phyloP scores from a whole-genome alignment of 2,113 vertebrate species.

The Centropristis striata region DNA sequence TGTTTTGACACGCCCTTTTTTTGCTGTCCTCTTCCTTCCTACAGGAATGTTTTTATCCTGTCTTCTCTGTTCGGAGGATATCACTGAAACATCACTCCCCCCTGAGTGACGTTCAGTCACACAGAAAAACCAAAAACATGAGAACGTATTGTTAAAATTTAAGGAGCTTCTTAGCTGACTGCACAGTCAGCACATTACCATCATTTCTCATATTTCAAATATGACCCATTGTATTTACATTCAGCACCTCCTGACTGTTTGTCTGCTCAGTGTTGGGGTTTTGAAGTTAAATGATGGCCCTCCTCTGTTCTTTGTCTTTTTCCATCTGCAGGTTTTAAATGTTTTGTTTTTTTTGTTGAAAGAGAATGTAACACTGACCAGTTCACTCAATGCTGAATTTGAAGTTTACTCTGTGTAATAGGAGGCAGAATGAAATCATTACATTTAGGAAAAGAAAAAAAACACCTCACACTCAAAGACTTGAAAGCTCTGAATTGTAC shows the following conservation, averaged over 20 bases:
- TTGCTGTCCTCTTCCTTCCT: not conserved
- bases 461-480: constrained; percentile 3
- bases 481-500: not conserved
- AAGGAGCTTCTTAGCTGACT: not conserved
- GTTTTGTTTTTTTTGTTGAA: not conserved
- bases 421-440: not conserved
- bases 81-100: not conserved
- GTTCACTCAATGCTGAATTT: not conserved
- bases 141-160: not conserved
- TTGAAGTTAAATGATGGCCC: not conserved
- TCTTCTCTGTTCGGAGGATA: not conserved
- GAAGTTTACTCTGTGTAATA: not conserved
- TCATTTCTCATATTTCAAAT: not conserved
- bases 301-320: constrained; percentile 1
- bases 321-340: not conserved
- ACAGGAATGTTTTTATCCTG: constrained; percentile 22
- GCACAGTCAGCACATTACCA: not conserved
- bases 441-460: not conserved
- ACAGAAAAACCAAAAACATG: not conserved
- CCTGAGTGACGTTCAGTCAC: not conserved
- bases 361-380: not conserved
- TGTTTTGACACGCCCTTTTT: not conserved
- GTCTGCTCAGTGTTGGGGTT: not conserved
- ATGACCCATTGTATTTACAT: no score
- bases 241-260: not conserved